Conservation (phyloP, 2,797 vertebrate species). For the Garrulus glandarius region DNA sequence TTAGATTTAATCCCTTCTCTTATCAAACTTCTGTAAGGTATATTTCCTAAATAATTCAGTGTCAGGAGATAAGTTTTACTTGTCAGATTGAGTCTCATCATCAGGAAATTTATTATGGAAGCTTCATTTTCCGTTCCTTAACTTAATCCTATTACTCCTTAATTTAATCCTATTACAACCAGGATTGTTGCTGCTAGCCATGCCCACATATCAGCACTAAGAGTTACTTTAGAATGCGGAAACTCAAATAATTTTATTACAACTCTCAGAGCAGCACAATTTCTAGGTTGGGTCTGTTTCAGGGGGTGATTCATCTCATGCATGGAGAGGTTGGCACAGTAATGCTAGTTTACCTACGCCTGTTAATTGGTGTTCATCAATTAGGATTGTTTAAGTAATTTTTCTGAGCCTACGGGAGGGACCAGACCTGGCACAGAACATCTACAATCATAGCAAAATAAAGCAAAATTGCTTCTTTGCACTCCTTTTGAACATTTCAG, state of each 20-base stretch:
- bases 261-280: background rate
- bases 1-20: background rate
- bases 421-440: background rate
- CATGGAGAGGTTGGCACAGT: background rate
- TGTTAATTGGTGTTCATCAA: background rate
- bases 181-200: background rate
- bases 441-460: background rate
- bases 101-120: background rate
- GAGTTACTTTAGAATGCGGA: background rate
- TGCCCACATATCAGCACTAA: background rate
- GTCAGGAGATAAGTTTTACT: constrained; percentile 9
- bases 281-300: background rate
- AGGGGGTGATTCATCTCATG: background rate
- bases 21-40: background rate
- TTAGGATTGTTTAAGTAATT: background rate
- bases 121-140: background rate
- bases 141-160: constrained; percentile 21
- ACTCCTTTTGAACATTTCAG: background rate
- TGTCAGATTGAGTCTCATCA: background rate
- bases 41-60: background rate
- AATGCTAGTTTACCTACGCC: background rate
- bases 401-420: background rate
- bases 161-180: constrained; percentile 9
- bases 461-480: background rate
- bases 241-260: background rate